Percentiles rank a stretch among this genome's conserved stretches.
Evolutionary conservation across 92 coral and sea anemone genomes (phyloP).

Genomic region (Porites evermanni): DNA sequence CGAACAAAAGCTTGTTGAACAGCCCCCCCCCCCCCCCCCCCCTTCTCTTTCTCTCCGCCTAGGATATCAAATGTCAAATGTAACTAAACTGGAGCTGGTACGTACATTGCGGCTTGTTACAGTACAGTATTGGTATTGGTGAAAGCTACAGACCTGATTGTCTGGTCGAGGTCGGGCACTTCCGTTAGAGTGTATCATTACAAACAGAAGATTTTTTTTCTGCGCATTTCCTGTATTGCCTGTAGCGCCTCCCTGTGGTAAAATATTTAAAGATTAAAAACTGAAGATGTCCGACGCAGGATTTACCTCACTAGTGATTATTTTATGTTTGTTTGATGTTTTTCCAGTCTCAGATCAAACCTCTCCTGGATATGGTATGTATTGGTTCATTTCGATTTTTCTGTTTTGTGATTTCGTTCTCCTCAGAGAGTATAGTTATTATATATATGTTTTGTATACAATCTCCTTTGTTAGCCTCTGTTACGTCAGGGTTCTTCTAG

Average conservation of each 20-base stretch:
- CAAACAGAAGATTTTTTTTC: neutral
- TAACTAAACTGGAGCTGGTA: too few relatives aligned
- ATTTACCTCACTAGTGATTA: neutral
- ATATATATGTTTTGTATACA: too few relatives aligned
- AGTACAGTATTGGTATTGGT: too few relatives aligned
- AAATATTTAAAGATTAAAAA: neutral
- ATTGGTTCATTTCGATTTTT: neutral
- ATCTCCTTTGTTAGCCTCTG: too few relatives aligned
- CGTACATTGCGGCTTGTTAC: too few relatives aligned
- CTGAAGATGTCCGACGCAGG: slow-evolving; percentile 2
- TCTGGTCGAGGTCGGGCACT: neutral
- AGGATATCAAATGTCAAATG: too few relatives aligned
- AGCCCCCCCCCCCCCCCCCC: too few relatives aligned
- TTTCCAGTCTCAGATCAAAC: neutral
- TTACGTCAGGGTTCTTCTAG: too few relatives aligned
- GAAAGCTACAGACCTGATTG: too few relatives aligned
- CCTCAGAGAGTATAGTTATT: neutral
- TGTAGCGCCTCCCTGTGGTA: neutral
- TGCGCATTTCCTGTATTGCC: neutral
- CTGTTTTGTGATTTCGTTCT: neutral
- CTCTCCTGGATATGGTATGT: slow-evolving; percentile 44
- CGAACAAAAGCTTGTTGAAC: too few relatives aligned
- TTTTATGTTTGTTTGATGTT: slow-evolving; percentile 7
- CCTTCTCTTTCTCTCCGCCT: too few relatives aligned
- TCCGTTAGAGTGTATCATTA: neutral